Percentiles rank a stretch among this genome's conserved stretches.
phyloP scores from a whole-genome alignment of 1,140 invertebrate species.

The Amphibalanus amphitrite region DNA sequence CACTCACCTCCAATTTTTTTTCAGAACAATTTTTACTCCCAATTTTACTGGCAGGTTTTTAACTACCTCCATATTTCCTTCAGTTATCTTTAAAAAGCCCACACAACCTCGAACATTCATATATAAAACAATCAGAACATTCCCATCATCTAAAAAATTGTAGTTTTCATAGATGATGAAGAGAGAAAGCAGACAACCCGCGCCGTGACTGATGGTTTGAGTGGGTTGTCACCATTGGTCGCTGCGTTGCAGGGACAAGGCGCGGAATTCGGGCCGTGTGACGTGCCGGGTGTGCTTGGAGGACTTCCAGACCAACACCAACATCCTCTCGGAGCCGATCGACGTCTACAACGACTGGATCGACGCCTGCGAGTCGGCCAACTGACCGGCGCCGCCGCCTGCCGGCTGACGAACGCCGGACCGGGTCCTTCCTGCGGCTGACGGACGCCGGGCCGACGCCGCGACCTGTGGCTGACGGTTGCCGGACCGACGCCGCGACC shows the following conservation, averaged over 20 bases:
- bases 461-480: neutral
- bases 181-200: too few species aligned
- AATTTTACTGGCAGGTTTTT: too few species aligned
- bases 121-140: too few species aligned
- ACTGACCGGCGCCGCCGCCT: slow-evolving; percentile 32
- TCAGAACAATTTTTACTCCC: too few species aligned
- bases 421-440: neutral
- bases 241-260: slow-evolving; percentile 65
- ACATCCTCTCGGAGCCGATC: slow-evolving; percentile 87
- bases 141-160: too few species aligned
- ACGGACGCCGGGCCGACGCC: neutral
- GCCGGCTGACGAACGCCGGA: too few species aligned
- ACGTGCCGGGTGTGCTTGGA: slow-evolving; percentile 87
- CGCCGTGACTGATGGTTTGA: too few species aligned
- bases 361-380: slow-evolving; percentile 89
- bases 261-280: slow-evolving; percentile 77
- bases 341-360: slow-evolving; percentile 99
- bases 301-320: slow-evolving; percentile 92
- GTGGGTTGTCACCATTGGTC: neutral
- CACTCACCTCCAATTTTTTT: too few species aligned
- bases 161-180: too few species aligned
- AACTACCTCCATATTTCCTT: too few species aligned
- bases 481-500: neutral
- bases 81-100: too few species aligned
- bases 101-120: too few species aligned